Evolutionary conservation across 2,113 vertebrate species (phyloP), one percentile per base, ranked within the genome.

Genomic region (Tragelaphus imberbis): DNA sequence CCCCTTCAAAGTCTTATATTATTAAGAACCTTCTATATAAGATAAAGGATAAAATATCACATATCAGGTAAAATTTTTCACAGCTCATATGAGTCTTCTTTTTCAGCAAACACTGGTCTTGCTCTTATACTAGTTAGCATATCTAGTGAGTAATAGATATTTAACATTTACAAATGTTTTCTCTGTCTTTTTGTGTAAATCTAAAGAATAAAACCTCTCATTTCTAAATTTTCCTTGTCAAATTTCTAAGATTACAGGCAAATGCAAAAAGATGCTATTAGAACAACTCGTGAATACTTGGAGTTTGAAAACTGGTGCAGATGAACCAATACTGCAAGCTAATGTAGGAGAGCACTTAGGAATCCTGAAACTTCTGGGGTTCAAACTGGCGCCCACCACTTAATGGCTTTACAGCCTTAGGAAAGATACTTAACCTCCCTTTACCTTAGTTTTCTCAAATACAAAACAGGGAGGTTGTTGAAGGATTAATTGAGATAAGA

Each of bases 141-240:
- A 55, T 25, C 55, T 86, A 84, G 17, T 44, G 16, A 84, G 56
- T 55, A 92, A 65, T 44, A 77, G 28, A 19, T 33, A 80, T 28
- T 81, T 85, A 47, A 65, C 4, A 51, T 65, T 58, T 79, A 58
- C 61, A 82, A 21, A 68, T 40, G 36, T 81, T 17, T 85, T 68
- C 58, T 88, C 47, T 58, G 90, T 90, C 33, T 88, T 91, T 91
- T 47, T 10, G 8, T 82, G 11, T 90, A 75, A 87, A 88, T 88
- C 90, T 88, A 88, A 51, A 81, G 28, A 33, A 86, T 61, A 81
- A 88, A 89, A 81, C 14, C 13, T 94, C 8, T 91, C 44, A 68
- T 65, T 92, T 85, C 65, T 56, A 91, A 88, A 51, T 80, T 95
- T 88, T 84, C 53, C 84, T 15, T n/a, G 33, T 90, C n/a, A 87